Conservation (phyloP, 2,113 vertebrate species). For the Onychostruthus taczanowskii region DNA sequence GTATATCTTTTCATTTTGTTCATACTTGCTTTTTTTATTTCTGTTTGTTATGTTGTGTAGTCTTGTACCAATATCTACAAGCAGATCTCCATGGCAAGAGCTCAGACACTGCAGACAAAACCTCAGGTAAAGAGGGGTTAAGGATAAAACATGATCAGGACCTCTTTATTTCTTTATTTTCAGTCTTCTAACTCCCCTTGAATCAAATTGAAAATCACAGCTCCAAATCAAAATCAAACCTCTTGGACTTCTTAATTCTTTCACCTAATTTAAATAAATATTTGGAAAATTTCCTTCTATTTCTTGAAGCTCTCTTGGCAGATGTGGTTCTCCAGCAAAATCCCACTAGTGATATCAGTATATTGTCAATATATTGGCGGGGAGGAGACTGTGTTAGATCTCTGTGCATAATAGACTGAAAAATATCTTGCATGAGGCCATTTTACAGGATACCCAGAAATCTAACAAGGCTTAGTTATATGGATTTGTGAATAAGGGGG, state of each 20-base stretch:
- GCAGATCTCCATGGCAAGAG: constrained; percentile 90
- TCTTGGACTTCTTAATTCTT: neutral
- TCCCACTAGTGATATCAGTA: neutral
- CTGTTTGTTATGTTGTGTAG: constrained; percentile 84
- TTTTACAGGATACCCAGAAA: neutral
- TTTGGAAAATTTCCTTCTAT: neutral
- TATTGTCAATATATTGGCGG: neutral
- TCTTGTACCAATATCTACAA: constrained; percentile 95
- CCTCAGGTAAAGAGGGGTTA: constrained; percentile 82
- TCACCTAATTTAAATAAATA: constrained; percentile 26
- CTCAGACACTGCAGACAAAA: constrained; percentile 78
- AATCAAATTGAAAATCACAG: neutral
- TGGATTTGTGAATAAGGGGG: neutral
- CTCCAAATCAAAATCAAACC: neutral
- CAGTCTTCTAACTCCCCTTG: neutral
- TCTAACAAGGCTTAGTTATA: neutral
- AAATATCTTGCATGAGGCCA: neutral
- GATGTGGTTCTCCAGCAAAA: neutral
- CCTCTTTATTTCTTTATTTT: constrained; percentile 9
- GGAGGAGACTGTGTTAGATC: neutral
- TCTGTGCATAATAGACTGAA: neutral
- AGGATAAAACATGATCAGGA: constrained; percentile 11
- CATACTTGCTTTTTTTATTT: constrained; percentile 76
- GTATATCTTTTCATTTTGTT: constrained; percentile 67
- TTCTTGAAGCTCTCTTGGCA: constrained; percentile 60